Evolutionary conservation across 2,113 vertebrate species (phyloP), one percentile per base, ranked within the genome.

Genomic region (Bathybates hornii): DNA sequence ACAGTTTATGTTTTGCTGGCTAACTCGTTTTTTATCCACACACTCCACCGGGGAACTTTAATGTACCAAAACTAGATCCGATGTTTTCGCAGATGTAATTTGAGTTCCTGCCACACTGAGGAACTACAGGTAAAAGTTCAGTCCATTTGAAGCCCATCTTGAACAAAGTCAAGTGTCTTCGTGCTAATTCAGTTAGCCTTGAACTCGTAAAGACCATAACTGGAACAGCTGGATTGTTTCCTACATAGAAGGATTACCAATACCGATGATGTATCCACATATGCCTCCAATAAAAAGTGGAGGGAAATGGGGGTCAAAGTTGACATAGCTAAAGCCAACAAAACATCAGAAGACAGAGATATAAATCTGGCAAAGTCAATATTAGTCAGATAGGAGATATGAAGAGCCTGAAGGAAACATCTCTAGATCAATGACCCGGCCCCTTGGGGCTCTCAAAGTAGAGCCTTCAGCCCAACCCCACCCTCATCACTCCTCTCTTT

Each of bases 301-400:
- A 24, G 89, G 87, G 85, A 92, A 91, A 91, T 54, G 9, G 81
- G 85, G 92, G 93, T 95, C 92, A 95, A 89, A 92, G 94, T 90
- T 94, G 84, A 95, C 86, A 61, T 91, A n/a, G 73, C 88, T 90
- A 84, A 88, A 84, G 89, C 92, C 81, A 89, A 83, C 84, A 84
- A 89, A 95, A 95, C 92, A 95, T 93, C 90, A 94, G 86, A 93
- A 89, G 91, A 92, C 56, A 17, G 50, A 88, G 92, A 95, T 92
- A 92, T 85, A 88, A 95, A 95, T 96, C 94, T 91, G 88, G 63
- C 48, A 88, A 89, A 88, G 92, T 94, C 94, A 95, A 94, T 96
- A 94, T 94, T 94, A 91, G 93, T 90, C 87, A 89, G 91, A 90
- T 93, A 86, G 87, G 61, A 92, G 89, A 93, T 94, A 90, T 91